A percentile compares a stretch with the other conserved stretches of the same genome.
Conservation (phyloP, 2,113 vertebrate species). For the Podarcis raffonei region DNA sequence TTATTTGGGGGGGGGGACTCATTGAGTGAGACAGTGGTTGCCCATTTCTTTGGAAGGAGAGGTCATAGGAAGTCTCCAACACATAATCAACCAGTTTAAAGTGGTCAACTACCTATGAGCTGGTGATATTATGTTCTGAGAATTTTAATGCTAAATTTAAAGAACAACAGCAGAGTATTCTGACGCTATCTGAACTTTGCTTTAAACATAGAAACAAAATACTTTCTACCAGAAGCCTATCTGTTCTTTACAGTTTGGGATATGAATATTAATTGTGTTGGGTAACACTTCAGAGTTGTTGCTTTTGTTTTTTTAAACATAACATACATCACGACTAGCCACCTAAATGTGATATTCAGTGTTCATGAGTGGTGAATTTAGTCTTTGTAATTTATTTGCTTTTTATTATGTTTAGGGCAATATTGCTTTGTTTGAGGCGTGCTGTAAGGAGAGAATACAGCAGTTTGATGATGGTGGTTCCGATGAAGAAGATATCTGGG, state of each 20-base stretch:
- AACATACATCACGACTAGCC: background rate
- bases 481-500: conserved; percentile 99
- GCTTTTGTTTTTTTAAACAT: background rate
- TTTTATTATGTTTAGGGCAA: conserved; percentile 82
- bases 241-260: background rate
- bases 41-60: background rate
- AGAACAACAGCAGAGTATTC: background rate
- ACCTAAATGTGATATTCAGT: background rate
- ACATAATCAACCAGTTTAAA: too few relatives aligned
- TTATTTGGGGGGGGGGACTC: too few relatives aligned
- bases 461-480: conserved; percentile 97
- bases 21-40: background rate
- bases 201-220: background rate
- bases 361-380: background rate
- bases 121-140: background rate
- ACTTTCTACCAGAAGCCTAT: background rate
- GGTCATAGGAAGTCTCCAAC: background rate
- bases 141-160: background rate
- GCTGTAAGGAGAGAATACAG: conserved; percentile 97
- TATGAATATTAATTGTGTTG: background rate
- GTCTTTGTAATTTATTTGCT: background rate
- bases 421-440: conserved; percentile 96
- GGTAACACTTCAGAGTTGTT: background rate
- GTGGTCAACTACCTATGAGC: background rate
- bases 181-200: background rate